Evolutionary conservation across 2,797 vertebrate species (phyloP), one percentile per base, ranked within the genome.

Genomic region (Cuculus canorus): DNA sequence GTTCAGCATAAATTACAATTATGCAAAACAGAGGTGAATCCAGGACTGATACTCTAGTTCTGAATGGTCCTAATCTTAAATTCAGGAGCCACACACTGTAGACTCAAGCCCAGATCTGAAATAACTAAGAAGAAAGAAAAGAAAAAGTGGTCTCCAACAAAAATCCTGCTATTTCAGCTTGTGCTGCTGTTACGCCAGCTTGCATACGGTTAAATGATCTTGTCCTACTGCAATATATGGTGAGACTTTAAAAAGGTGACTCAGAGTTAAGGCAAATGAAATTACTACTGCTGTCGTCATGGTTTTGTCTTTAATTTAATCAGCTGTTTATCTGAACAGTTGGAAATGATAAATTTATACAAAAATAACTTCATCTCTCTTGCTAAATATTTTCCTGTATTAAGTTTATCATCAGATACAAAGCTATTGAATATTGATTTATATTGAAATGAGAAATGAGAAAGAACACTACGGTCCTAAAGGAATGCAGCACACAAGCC

Each of bases 281-380:
- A 59, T 17, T 27, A 91, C 56, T 65, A 21, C 43, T 72, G 35
- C 43, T 80, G 56, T 52, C 56, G 32, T 77, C 7, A 2, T 59
- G n/a, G 10, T 86, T 86, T 66, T 21, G 15, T 27, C 63, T 56
- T 45, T 45, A 48, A 86, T 75, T 94, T 83, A 86, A 92, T 95
- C 81, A 90, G 90, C 72, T 94, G 83, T 82, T 79, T 77, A 92
- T 70, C 47, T 45, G 30, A 95, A 90, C 77, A 94, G 88, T 76
- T 93, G 77, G 73, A 91, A 92, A 85, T 53, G 60, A 85, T 48
- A 60, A 23, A 53, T 70, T 79, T 47, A 60, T 60, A 48, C 17
- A 84, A 63, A 79, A 77, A 53, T 59, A 92, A 73, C 24, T 91
- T 92, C 6, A 70, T 10, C 35, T 68, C 56, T 80, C 53, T 54